Evolutionary conservation across 2,888 invertebrate species (phyloP).

Genomic region (Ectropis crepuscularia): DNA sequence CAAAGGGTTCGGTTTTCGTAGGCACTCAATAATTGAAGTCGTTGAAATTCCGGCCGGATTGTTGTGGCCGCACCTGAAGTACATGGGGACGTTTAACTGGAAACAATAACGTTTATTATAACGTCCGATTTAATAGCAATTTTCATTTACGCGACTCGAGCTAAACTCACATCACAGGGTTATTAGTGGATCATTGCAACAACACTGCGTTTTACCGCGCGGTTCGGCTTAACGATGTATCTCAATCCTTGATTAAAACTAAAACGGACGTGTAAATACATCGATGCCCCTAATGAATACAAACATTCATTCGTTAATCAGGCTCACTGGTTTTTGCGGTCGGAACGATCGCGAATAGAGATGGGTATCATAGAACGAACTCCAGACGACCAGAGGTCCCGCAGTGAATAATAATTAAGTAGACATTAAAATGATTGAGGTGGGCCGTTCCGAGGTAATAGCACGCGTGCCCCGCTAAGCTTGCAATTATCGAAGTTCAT

Average conservation of each 20-base stretch:
- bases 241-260: slow-evolving; percentile 73
- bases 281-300: slow-evolving; percentile 61
- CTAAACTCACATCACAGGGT: slow-evolving; percentile 66
- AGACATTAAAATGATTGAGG: slow-evolving; percentile 70
- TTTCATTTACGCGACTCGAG: slow-evolving; percentile 73
- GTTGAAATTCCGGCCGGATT: slow-evolving; percentile 81
- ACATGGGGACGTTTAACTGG: slow-evolving; percentile 62
- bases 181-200: slow-evolving; percentile 66
- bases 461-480: slow-evolving; percentile 66
- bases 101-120: slow-evolving; percentile 83
- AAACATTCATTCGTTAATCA: slow-evolving; percentile 54
- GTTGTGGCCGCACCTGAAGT: slow-evolving; percentile 72
- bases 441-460: slow-evolving; percentile 63
- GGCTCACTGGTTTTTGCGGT: slow-evolving; percentile 56
- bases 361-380: slow-evolving; percentile 53
- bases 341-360: slow-evolving; percentile 53
- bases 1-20: slow-evolving; percentile 77
- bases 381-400: slow-evolving; percentile 51
- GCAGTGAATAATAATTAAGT: slow-evolving; percentile 71
- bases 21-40: slow-evolving; percentile 83
- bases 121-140: slow-evolving; percentile 81
- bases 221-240: slow-evolving; percentile 70
- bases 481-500: slow-evolving; percentile 71
- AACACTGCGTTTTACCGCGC: slow-evolving; percentile 69
- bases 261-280: slow-evolving; percentile 74